phyloP scores from a whole-genome alignment of 2,113 vertebrate species.

The Podiceps cristatus region DNA sequence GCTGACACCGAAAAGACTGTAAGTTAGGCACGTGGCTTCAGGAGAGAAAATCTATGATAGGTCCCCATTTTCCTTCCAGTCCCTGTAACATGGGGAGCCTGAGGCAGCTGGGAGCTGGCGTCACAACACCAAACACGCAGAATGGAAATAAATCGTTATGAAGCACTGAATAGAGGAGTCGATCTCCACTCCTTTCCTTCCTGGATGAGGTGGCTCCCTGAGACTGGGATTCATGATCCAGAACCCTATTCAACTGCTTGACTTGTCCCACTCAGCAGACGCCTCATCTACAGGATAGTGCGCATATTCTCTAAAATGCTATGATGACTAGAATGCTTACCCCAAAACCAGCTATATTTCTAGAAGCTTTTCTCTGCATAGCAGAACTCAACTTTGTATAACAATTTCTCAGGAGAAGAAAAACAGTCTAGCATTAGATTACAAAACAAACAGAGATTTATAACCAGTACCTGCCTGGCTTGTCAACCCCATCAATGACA shows the following conservation, averaged over 20 bases:
- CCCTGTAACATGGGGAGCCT: not conserved
- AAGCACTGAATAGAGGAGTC: not conserved
- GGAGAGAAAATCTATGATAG: not conserved
- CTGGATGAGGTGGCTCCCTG: not conserved
- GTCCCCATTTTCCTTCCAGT: not conserved
- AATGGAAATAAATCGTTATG: not conserved
- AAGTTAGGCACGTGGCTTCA: not conserved
- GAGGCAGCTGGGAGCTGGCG: not conserved
- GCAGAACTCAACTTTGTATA: not conserved
- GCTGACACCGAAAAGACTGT: not conserved
- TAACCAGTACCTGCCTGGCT: not conserved
- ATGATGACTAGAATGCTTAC: not conserved
- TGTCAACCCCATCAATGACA: not conserved
- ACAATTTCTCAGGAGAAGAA: not conserved
- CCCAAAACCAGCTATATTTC: not conserved
- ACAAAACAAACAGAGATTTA: not conserved
- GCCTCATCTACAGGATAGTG: not conserved
- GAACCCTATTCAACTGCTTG: not conserved
- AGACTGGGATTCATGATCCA: not conserved
- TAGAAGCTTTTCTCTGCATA: not conserved
- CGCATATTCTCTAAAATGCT: not conserved
- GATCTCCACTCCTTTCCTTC: not conserved
- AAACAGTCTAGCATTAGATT: not conserved
- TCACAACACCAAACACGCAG: not conserved
- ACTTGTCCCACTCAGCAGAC: not conserved